phyloP scores from a whole-genome alignment of 2,797 vertebrate genomes.

The Chloroceryle inda region DNA sequence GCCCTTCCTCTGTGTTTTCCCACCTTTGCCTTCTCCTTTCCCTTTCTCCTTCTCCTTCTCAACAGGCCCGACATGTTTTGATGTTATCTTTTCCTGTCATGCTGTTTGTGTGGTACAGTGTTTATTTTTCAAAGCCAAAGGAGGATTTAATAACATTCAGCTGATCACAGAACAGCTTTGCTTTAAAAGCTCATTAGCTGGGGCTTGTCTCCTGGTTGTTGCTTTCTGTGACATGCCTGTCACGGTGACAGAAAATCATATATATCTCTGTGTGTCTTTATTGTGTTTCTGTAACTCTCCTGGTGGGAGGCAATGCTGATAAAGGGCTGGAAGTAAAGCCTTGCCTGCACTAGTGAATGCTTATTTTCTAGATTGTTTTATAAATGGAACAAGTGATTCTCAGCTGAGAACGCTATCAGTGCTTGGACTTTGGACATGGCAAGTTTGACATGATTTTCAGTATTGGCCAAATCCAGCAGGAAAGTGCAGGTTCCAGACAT shows the following conservation, averaged over 20 bases:
- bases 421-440: not conserved
- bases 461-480: not conserved
- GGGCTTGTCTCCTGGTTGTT: not conserved
- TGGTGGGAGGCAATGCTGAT: not conserved
- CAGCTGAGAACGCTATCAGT: not conserved
- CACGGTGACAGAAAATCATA: not conserved
- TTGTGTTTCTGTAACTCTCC: not conserved
- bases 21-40: not conserved
- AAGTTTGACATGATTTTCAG: not conserved
- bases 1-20: not conserved
- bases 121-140: slow-evolving; percentile 36
- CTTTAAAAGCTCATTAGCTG: slow-evolving; percentile 40
- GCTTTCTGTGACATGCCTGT: not conserved
- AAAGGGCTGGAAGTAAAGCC: not conserved
- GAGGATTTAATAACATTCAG: slow-evolving; percentile 4
- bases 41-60: not conserved
- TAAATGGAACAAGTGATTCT: not conserved
- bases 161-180: slow-evolving; percentile 42
- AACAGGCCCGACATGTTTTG: not conserved
- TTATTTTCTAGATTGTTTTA: not conserved
- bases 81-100: not conserved
- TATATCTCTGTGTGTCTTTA: not conserved
- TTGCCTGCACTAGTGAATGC: not conserved
- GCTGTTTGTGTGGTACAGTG: not conserved
- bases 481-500: not conserved